Percentiles rank a stretch among this genome's conserved stretches.
Evolutionary conservation across 2,113 vertebrate species (phyloP).

Genomic region (Hoplias malabaricus): DNA sequence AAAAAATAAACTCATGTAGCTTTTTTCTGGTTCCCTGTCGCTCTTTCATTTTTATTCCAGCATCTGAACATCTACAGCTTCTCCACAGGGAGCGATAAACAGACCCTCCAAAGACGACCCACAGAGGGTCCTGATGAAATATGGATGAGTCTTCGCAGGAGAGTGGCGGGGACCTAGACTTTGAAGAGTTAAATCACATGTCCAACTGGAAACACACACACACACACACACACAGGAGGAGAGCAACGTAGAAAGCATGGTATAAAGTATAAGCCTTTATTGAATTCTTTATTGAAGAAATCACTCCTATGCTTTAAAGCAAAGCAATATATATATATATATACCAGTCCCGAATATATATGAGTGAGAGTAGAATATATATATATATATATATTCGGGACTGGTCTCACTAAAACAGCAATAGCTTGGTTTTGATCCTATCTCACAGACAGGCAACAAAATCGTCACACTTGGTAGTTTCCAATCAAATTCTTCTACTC

Average conservation of each 20-base stretch:
- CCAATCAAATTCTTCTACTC: too few relatives aligned
- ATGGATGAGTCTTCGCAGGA: not conserved
- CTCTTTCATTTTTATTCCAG: not conserved
- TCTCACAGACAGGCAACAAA: too few relatives aligned
- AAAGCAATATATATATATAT: not conserved
- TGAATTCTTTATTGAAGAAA: not conserved
- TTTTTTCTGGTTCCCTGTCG: not conserved
- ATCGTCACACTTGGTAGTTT: too few relatives aligned
- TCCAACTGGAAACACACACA: too few relatives aligned
- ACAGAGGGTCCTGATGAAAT: conserved; percentile 16
- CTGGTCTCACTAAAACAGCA: too few relatives aligned
- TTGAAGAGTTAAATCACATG: conserved; percentile 11
- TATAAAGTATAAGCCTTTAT: not conserved
- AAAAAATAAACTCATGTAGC: not conserved
- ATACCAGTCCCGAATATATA: too few relatives aligned
- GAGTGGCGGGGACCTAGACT: not conserved
- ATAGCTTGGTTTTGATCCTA: too few relatives aligned
- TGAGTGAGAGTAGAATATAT: too few relatives aligned
- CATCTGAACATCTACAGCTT: not conserved
- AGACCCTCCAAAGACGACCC: not conserved
- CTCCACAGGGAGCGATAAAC: not conserved
- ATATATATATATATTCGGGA: too few relatives aligned
- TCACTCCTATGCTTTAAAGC: not conserved
- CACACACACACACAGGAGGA: not conserved
- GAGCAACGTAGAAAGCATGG: not conserved